Evolutionary conservation across 2,888 invertebrate species (phyloP).

Genomic region (Marasmarcha lunaedactyla): DNA sequence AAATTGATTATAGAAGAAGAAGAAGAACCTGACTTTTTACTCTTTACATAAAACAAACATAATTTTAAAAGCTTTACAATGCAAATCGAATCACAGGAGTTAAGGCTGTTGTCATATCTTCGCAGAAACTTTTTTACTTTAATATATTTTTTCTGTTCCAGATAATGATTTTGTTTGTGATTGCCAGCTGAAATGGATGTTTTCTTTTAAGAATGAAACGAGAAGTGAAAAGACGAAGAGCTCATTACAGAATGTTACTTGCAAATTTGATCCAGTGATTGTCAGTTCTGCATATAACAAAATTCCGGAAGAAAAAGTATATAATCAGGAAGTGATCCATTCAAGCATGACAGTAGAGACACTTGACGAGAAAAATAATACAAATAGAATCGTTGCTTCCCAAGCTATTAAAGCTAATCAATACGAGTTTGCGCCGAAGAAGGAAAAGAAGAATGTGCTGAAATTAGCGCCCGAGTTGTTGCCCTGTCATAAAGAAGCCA

Average conservation of each 20-base stretch:
- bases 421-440: conserved; percentile 14
- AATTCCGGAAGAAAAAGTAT: conserved; percentile 42
- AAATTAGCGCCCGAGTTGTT: conserved; percentile 52
- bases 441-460: conserved; percentile 44
- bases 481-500: conserved; percentile 46
- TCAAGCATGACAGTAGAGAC: conserved; percentile 47
- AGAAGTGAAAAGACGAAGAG: conserved; percentile 76
- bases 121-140: too few relatives aligned
- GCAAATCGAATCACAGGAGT: too few relatives aligned
- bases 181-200: conserved; percentile 86
- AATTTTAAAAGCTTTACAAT: too few relatives aligned
- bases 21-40: too few relatives aligned
- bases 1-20: too few relatives aligned
- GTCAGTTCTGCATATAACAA: conserved; percentile 60
- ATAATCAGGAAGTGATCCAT: conserved; percentile 44
- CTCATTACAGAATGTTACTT: conserved; percentile 78
- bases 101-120: too few relatives aligned
- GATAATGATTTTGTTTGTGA: conserved; percentile 88
- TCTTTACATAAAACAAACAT: too few relatives aligned
- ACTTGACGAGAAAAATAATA: conserved; percentile 38
- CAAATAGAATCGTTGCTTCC: conserved; percentile 32
- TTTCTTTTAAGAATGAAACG: conserved; percentile 79
- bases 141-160: conserved; percentile 49
- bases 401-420: conserved; percentile 30
- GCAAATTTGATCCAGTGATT: conserved; percentile 72